phyloP scores from a whole-genome alignment of 2,113 vertebrate genomes.

The Petromus typicus region DNA sequence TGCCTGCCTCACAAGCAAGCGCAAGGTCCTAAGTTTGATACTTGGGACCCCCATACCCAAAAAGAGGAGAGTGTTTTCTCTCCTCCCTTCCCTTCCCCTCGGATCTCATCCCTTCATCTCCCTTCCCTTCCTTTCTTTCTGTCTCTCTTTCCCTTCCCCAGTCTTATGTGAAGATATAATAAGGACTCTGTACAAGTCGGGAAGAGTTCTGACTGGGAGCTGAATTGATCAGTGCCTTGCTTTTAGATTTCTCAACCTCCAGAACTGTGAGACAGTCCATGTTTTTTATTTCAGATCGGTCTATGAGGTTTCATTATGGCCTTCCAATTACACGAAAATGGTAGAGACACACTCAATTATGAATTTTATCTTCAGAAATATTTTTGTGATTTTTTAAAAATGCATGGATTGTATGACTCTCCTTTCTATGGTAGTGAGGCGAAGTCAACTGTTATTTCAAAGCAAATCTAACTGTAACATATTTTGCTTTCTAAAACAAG shows the following conservation, averaged over 20 bases:
- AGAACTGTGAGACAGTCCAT: neutral
- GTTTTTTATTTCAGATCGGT: neutral
- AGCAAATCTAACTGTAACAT: neutral
- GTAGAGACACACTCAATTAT: neutral
- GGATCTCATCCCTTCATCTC: neutral
- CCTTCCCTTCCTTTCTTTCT: no score
- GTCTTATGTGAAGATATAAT: neutral
- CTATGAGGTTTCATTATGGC: neutral
- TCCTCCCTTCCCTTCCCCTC: neutral
- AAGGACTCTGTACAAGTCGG: neutral
- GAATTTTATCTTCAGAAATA: neutral
- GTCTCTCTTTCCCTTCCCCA: neutral
- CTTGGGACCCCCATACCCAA: no score
- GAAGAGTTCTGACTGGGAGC: neutral
- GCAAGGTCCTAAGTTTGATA: no score
- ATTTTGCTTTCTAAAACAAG: neutral
- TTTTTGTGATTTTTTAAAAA: neutral
- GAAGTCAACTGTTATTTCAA: conserved; percentile 15
- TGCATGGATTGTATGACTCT: neutral
- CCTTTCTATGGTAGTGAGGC: neutral
- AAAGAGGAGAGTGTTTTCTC: no score
- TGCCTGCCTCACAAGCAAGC: no score
- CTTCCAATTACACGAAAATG: neutral
- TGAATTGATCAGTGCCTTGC: neutral
- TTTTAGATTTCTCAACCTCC: neutral